phyloP scores from a whole-genome alignment of 2,113 vertebrate species.

The Oryzias celebensis region DNA sequence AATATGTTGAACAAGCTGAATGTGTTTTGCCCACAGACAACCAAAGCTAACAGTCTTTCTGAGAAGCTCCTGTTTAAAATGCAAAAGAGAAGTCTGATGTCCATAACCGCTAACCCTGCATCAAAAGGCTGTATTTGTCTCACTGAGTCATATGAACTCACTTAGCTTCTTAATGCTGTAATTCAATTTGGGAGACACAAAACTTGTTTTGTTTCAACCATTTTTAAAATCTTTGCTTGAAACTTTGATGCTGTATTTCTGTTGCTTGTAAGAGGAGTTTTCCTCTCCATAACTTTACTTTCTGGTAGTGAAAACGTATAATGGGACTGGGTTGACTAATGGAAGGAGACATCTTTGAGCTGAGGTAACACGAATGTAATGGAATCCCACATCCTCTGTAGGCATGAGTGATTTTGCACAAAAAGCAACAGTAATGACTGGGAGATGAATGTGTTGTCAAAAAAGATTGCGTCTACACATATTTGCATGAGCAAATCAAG shows the following conservation, averaged over 20 bases:
- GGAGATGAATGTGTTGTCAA: no score
- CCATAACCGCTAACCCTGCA: neutral
- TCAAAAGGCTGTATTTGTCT: neutral
- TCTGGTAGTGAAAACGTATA: neutral
- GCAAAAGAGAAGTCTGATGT: neutral
- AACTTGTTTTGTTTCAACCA: no score
- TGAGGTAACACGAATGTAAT: no score
- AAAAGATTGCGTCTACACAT: no score
- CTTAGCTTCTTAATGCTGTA: neutral
- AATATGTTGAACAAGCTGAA: neutral
- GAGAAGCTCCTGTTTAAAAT: neutral
- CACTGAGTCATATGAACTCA: constrained; percentile 1
- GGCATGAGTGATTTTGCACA: no score
- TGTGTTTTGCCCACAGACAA: neutral
- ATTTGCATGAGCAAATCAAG: no score
- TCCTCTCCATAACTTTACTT: neutral
- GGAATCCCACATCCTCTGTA: no score
- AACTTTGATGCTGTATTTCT: neutral
- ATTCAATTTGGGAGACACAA: no score
- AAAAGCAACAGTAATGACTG: no score
- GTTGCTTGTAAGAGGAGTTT: neutral
- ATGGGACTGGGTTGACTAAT: no score
- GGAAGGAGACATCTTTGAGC: no score
- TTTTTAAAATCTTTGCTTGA: neutral
- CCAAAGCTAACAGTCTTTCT: neutral